Percentiles rank a stretch among this genome's conserved stretches.
Conservation (phyloP, 2,888 invertebrate species). For the Cheilosia impressa region DNA sequence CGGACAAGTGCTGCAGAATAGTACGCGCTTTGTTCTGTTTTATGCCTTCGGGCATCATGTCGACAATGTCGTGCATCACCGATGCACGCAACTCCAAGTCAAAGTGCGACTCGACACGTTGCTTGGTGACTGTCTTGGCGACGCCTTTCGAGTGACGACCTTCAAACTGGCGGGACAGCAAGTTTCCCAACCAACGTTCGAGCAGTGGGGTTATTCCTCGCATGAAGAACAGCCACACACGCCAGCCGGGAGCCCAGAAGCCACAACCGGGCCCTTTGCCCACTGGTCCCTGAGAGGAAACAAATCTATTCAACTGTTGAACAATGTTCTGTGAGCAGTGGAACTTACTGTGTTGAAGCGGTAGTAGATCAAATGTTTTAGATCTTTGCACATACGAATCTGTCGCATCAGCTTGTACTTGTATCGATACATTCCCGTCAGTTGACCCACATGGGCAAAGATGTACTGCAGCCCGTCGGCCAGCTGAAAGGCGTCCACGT, state of each 20-base stretch:
- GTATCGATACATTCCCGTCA: constrained; percentile 99
- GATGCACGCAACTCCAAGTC: constrained; percentile 99
- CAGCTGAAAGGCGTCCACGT: constrained; percentile 99
- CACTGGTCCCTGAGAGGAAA: constrained; percentile 90
- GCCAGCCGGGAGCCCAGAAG: constrained; percentile 99
- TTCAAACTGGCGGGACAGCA: constrained; percentile 99
- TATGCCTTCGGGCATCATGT: constrained; percentile 99
- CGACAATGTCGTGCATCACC: constrained; percentile 99
- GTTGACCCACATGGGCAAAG: constrained; percentile 99
- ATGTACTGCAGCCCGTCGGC: constrained; percentile 99
- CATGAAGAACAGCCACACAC: constrained; percentile 99
- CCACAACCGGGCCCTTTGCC: constrained; percentile 99
- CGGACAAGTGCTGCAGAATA: constrained; percentile 98
- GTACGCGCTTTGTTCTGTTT: constrained; percentile 99
- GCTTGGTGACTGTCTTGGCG: constrained; percentile 99
- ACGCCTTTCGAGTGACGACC: constrained; percentile 99
- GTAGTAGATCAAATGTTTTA: constrained; percentile 99
- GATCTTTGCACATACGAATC: constrained; percentile 99
- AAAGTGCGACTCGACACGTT: constrained; percentile 99
- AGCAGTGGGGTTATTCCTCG: constrained; percentile 98
- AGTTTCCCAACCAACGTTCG: constrained; percentile 99
- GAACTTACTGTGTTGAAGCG: constrained; percentile 96
- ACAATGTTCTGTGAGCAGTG: background rate
- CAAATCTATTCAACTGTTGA: constrained; percentile 34
- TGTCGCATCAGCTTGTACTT: constrained; percentile 99